A percentile compares a stretch with the other conserved stretches of the same genome.
These are phyloP conservation scores for Balaeniceps rex DNA, from an alignment of 2,113 vertebrate genomes.

Conservation along the genomic window DNA sequence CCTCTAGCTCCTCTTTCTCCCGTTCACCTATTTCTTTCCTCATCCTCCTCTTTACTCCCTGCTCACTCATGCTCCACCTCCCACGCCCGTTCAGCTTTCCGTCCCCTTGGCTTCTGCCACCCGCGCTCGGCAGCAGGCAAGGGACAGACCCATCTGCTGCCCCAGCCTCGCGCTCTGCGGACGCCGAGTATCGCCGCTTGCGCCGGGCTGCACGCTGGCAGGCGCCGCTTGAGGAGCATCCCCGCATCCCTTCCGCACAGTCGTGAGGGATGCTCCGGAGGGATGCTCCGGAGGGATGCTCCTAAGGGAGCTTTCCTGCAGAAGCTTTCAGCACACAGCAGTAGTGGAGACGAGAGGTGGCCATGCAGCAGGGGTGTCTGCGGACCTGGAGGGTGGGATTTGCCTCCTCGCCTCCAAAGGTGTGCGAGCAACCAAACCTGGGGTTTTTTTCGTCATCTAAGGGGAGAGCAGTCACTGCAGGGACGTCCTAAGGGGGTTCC, in stretches of 20 bases:
- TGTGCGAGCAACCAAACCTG: neutral
- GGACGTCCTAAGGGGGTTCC: too few species aligned
- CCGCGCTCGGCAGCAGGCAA: neutral
- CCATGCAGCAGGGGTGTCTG: accelerated
- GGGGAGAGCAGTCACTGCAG: neutral
- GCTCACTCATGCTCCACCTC: neutral
- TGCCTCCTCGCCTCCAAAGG: neutral
- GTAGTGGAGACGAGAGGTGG: neutral
- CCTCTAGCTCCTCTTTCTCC: neutral
- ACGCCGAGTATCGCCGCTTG: accelerated
- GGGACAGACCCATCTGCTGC: neutral
- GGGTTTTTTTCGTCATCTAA: neutral
- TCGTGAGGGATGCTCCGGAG: neutral
- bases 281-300: neutral
- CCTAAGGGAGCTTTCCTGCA: neutral
- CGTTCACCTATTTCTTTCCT: neutral
- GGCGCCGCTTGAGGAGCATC: neutral
- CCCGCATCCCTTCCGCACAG: neutral
- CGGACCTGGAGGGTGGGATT: neutral
- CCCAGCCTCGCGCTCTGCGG: neutral
- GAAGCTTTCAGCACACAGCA: neutral
- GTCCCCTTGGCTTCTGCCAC: neutral
- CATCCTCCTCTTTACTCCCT: neutral
- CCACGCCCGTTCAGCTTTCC: neutral
- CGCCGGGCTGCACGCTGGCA: accelerated